These are phyloP conservation scores for Archilochus colubris DNA, from an alignment of 2,113 vertebrate genomes.

Conservation along the genomic window DNA sequence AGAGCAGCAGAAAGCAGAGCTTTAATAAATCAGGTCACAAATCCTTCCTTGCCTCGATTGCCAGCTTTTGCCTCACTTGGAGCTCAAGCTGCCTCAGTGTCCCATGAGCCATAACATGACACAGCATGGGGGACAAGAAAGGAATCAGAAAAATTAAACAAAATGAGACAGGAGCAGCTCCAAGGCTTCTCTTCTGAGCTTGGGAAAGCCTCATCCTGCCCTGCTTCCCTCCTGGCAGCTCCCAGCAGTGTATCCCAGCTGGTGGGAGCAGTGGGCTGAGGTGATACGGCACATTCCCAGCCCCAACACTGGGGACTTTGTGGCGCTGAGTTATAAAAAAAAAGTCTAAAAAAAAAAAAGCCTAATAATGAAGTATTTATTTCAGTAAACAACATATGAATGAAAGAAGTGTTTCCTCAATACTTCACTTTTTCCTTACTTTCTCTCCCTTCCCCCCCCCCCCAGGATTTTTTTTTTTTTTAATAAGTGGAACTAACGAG, in stretches of 20 bases:
- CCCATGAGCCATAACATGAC: background rate
- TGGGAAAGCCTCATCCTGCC: background rate
- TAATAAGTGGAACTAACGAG: constrained; percentile 60
- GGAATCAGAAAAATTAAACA: background rate
- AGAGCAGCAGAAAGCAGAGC: background rate
- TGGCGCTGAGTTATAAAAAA: background rate
- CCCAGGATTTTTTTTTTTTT: constrained; percentile 15
- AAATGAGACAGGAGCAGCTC: background rate
- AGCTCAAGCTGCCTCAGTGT: background rate
- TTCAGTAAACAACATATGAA: constrained; percentile 72
- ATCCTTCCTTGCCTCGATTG: background rate
- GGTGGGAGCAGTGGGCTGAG: background rate
- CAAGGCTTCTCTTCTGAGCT: background rate
- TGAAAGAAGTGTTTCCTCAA: constrained; percentile 70
- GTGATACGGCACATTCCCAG: background rate
- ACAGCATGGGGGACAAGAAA: background rate
- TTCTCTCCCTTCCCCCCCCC: constrained; percentile 29
- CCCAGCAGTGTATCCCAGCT: background rate
- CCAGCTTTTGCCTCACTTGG: background rate
- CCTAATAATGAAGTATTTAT: constrained; percentile 73
- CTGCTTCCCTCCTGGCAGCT: background rate
- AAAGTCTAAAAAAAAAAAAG: constrained; percentile 31
- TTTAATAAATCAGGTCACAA: background rate
- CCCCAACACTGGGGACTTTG: constrained; percentile 65
- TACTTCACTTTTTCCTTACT: constrained; percentile 38